Evolutionary conservation across 2,888 invertebrate species (phyloP), one percentile per base, ranked within the genome.

Genomic region (Rhagonycha fulva): DNA sequence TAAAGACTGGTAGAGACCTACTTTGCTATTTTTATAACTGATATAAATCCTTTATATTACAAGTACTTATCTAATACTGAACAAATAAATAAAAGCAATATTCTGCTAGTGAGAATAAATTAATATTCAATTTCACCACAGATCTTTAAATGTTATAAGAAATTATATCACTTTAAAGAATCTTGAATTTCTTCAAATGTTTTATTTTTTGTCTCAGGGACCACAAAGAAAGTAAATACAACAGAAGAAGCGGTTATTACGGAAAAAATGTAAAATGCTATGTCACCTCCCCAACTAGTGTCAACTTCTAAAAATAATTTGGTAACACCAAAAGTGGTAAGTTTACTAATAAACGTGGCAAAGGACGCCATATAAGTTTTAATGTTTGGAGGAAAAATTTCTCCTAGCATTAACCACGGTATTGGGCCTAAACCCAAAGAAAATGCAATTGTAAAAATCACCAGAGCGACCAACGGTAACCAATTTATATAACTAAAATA

Each of bases 391-490:
- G 94, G 90, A 86, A 96, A 94, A 10, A 96, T 88, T 85, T 96
- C 96, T 4, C 95, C 92, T 19, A 80, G 72, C 90, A 94, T 93
- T 89, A 95, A 90, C 94, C 94, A 94, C 0, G 96, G 95, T 28
- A 96, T 93, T 0, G 96, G 96, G 0, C 96, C 96, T 82, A 93
- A 93, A 62, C 95, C 95, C 62, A 95, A 83, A 0, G 94, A 94
- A 87, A 95, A 96, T 26, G 94, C 91, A n/a, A 94, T 86, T 12
- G 94, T 92, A 86, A 94, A 96, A 0, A 94, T 78, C 14, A 94
- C 93, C 23, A 96, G 86, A 28, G 93, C 91, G 0, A 91, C 81
- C 9, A 96, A 86, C 0, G 96, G 95, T 71, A 96, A 84, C 93
- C 94, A 95, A 0, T 90, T 89, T 9, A 94, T 88, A 19, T 87